Percentiles rank a stretch among this genome's conserved stretches.
Conservation (phyloP, 2,888 invertebrate genomes). For the Gymnosoma rotundatum region DNA sequence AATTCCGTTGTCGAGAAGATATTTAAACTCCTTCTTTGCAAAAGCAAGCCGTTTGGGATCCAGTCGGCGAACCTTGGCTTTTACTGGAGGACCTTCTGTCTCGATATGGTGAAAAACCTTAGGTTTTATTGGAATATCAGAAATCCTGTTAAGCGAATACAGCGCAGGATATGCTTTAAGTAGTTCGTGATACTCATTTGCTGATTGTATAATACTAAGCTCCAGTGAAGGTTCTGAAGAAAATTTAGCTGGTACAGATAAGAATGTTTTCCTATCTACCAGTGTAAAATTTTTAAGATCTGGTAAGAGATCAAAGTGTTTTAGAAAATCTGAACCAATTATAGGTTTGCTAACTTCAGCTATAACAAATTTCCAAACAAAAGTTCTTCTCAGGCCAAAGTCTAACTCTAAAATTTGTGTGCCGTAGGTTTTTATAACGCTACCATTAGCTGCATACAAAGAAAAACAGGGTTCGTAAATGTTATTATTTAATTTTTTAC, state of each 20-base stretch:
- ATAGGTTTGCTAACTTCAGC: neutral
- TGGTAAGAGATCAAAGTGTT: neutral
- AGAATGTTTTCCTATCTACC: neutral
- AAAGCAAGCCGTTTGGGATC: conserved; percentile 4
- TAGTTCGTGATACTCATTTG: neutral
- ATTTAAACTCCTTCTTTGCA: conserved; percentile 50
- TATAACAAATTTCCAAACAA: neutral
- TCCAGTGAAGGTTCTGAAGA: neutral
- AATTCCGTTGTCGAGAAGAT: conserved; percentile 76
- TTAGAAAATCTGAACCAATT: neutral
- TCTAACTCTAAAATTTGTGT: neutral
- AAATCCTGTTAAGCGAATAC: neutral
- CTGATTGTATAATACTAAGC: neutral
- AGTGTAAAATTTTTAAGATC: neutral
- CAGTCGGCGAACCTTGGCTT: conserved; percentile 47
- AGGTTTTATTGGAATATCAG: neutral
- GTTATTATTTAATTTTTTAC: neutral
- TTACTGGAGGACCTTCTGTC: conserved; percentile 29
- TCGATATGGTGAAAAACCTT: conserved; percentile 34
- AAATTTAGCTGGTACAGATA: neutral
- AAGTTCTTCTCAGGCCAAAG: neutral
- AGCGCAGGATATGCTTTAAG: neutral
- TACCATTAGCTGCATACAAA: neutral
- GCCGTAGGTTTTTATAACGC: neutral
- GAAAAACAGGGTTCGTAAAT: neutral